phyloP scores from a whole-genome alignment of 2,113 vertebrate genomes.

The Datnioides undecimradiatus region DNA sequence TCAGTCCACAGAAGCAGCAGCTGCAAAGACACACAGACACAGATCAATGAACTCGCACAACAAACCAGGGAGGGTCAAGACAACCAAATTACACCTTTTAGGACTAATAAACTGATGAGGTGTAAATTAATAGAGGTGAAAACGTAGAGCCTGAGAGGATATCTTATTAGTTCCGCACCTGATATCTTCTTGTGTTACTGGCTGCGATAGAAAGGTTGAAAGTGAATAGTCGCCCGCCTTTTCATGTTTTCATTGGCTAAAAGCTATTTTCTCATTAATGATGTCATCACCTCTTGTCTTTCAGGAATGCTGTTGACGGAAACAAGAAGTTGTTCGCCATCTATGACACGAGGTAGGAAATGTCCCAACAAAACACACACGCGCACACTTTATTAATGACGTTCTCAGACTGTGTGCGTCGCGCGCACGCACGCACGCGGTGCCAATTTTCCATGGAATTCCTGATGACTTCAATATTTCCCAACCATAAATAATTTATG shows the following conservation, averaged over 20 bases:
- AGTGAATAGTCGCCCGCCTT: neutral
- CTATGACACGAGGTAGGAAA: constrained; percentile 94
- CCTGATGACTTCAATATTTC: neutral
- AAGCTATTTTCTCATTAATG: constrained; percentile 18
- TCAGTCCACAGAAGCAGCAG: neutral
- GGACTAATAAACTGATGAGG: neutral
- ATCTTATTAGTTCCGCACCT: too few species aligned
- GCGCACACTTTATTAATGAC: neutral
- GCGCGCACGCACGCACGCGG: neutral
- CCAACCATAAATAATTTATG: constrained; percentile 24
- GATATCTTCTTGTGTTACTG: neutral
- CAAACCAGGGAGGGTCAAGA: neutral
- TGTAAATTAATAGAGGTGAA: neutral
- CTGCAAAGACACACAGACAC: neutral
- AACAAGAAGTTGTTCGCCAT: constrained; percentile 94
- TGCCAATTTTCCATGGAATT: constrained; percentile 2
- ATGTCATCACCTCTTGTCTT: constrained; percentile 64
- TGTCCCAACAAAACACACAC: constrained; percentile 3
- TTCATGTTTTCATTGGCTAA: constrained; percentile 23
- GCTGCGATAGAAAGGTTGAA: neutral
- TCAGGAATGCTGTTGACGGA: constrained; percentile 95
- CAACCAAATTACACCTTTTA: neutral
- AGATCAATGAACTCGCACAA: neutral
- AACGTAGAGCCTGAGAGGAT: too few species aligned
- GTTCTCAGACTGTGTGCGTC: neutral